Conservation (phyloP, 2,113 vertebrate genomes). For the Gobiocypris rarus region DNA sequence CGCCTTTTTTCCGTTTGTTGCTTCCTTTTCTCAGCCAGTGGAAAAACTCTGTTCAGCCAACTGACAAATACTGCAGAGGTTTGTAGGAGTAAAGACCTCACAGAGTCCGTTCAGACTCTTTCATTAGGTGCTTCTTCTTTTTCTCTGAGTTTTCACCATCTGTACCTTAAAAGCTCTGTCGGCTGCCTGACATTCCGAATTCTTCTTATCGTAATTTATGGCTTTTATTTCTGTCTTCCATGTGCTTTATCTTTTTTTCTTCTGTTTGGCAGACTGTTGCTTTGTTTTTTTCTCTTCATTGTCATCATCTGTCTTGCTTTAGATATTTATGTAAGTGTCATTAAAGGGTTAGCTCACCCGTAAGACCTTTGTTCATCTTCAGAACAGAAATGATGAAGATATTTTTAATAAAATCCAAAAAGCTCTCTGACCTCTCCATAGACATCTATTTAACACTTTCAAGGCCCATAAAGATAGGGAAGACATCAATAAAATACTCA, state of each 20-base stretch:
- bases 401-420: too few relatives aligned
- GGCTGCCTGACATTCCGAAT: not conserved
- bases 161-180: not conserved
- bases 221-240: not conserved
- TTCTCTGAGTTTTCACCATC: not conserved
- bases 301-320: not conserved
- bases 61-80: constrained; percentile 15
- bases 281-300: constrained; percentile 10
- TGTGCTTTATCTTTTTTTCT: not conserved
- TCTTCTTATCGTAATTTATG: not conserved
- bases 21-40: constrained; percentile 11
- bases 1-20: not conserved
- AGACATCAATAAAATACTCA: too few relatives aligned
- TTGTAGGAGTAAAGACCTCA: not conserved
- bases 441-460: too few relatives aligned
- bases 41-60: not conserved
- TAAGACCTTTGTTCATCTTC: too few relatives aligned
- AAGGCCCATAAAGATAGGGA: too few relatives aligned
- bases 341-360: too few relatives aligned
- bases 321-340: not conserved
- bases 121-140: not conserved
- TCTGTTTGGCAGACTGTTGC: not conserved
- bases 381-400: too few relatives aligned
- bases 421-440: too few relatives aligned
- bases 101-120: not conserved